These are phyloP conservation scores for Accipiter cooperii DNA, from an alignment of 2,113 vertebrate genomes.

Conservation along the genomic window DNA sequence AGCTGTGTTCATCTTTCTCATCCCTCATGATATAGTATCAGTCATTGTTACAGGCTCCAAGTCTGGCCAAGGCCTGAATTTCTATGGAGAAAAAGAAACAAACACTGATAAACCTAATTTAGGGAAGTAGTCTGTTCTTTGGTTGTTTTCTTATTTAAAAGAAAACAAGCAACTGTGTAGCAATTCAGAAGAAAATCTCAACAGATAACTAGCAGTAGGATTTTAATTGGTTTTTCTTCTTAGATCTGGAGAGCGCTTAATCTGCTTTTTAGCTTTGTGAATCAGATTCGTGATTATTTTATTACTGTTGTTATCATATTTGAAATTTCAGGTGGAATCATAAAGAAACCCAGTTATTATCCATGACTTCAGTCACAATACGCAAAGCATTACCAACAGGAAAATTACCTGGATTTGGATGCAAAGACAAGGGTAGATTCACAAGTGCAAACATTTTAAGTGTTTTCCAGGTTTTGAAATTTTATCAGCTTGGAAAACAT, in stretches of 20 bases:
- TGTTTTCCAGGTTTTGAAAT: not conserved
- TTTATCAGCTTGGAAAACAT: not conserved
- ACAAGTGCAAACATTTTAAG: not conserved
- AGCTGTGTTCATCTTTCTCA: not conserved
- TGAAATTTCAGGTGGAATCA: not conserved
- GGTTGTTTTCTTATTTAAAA: not conserved
- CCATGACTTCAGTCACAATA: not conserved
- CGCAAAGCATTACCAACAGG: not conserved
- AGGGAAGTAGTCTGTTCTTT: constrained; percentile 12
- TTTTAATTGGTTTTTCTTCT: not conserved
- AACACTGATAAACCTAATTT: constrained; percentile 6
- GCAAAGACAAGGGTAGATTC: not conserved
- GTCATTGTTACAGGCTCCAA: not conserved
- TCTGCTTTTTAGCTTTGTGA: not conserved
- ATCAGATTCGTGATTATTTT: not conserved
- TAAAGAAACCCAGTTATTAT: not conserved
- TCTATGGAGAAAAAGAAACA: constrained; percentile 50
- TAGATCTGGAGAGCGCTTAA: not conserved
- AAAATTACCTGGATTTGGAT: not conserved
- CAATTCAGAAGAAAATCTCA: not conserved
- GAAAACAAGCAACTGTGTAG: not conserved
- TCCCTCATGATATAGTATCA: not conserved
- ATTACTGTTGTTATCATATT: not conserved
- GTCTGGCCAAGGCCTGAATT: not conserved
- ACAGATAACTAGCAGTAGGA: not conserved